Evolutionary conservation across 2,797 vertebrate genomes (phyloP), one percentile per base, ranked within the genome.

Genomic region (Discoglossus pictus): DNA sequence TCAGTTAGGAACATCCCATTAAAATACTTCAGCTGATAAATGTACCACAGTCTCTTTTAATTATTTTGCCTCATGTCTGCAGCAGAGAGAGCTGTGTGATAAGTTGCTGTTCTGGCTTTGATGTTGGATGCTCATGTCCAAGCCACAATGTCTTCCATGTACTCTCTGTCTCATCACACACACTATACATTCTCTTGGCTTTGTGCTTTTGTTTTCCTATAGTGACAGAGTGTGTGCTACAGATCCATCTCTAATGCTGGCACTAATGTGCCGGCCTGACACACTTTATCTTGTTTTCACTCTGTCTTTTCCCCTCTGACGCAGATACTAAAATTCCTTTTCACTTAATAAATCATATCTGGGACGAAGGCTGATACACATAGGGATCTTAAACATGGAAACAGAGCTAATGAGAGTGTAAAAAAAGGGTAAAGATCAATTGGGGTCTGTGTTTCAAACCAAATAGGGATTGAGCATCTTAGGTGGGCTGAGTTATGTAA

Each of bases 241-340:
- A 58, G 64, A 66, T 66, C 31, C 42, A 58, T 18, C 42, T 40
- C 34, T 48, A 66, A 42, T 66, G 64, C 48, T 56, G 34, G 39
- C 53, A 66, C 43, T 46, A 64, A 35, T 7, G 16, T 17, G 2
- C 54, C 31, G 44, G 13, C 43, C 40, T 39, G 27, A 23, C 36
- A 40, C 10, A 16, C 48, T 18, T 67, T 40, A 47, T 58, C 54
- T 59, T 43, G 27, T 25, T 23, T 65, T 65, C 64, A 40, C 44
- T 47, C 53, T 50, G 54, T 67, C 54, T 67, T 40, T 58, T 50
- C 13, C 24, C 24, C 17, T 23, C 34, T 58, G 63, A 65, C 52
- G 31, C 54, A 67, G 54, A 23, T 35, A 31, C 34, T 51, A 15
- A 50, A 20, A 59, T 67, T 67, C 35, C 36, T 67, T 67, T 39